Conservation (phyloP, 2,113 vertebrate genomes). For the Plestiodon gilberti region DNA sequence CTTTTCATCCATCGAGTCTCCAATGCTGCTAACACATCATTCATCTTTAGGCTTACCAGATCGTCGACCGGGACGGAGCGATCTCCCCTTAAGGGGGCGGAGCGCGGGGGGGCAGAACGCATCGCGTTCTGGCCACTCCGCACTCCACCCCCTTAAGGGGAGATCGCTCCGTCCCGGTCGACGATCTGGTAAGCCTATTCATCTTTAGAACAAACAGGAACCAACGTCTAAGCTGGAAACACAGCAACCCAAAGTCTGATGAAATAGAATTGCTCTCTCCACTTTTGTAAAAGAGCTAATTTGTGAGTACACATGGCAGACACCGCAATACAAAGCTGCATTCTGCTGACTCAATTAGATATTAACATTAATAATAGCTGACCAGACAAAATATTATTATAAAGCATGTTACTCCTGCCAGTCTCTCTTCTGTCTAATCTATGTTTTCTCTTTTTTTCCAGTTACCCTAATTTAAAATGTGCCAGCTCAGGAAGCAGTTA, state of each 20-base stretch:
- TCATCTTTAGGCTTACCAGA: not conserved
- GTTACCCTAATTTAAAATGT: constrained; percentile 23
- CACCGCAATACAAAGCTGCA: not conserved
- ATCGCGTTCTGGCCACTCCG: too few species aligned
- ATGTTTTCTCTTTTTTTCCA: constrained; percentile 12
- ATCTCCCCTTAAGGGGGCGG: too few species aligned
- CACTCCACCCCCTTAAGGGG: too few species aligned
- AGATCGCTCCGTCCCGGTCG: too few species aligned
- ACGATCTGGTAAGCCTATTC: too few species aligned
- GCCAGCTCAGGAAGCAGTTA: constrained; percentile 49
- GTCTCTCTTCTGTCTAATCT: not conserved
- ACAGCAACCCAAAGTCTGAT: not conserved
- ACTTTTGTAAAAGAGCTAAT: not conserved
- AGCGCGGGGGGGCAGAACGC: too few species aligned
- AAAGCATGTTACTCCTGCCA: constrained; percentile 27
- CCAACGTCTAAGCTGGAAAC: not conserved
- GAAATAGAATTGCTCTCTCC: not conserved
- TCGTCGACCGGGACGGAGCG: too few species aligned
- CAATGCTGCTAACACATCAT: not conserved
- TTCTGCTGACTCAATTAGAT: not conserved
- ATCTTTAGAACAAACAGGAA: not conserved
- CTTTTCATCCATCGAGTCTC: not conserved
- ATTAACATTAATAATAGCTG: not conserved
- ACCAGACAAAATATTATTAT: constrained; percentile 35
- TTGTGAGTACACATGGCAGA: not conserved